A percentile compares a stretch with the other conserved stretches of the same genome.
phyloP scores from a whole-genome alignment of 2,888 invertebrate genomes.

The Zootermopsis nevadensis region DNA sequence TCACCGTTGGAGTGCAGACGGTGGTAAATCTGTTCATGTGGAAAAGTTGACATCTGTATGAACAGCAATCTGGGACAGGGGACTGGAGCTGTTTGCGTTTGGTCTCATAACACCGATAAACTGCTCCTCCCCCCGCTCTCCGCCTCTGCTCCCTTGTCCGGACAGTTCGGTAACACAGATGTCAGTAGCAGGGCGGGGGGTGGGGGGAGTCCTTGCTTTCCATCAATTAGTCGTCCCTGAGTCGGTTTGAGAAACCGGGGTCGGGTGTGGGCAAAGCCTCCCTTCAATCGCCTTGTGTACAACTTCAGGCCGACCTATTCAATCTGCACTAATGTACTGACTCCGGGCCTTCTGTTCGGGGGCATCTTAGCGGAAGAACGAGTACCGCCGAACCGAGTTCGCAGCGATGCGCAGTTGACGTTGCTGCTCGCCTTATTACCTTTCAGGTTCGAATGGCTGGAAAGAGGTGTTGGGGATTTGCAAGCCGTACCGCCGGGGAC shows the following conservation, averaged over 20 bases:
- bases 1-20: too few relatives aligned
- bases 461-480: constrained; percentile 19
- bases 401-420: not conserved
- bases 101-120: constrained; percentile 33
- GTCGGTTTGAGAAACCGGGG: not conserved
- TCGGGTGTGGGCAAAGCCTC: constrained; percentile 7
- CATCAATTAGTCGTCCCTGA: constrained; percentile 47
- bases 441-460: constrained; percentile 32
- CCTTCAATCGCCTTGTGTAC: constrained; percentile 33
- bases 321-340: constrained; percentile 49
- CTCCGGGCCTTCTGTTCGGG: constrained; percentile 40
- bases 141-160: constrained; percentile 17
- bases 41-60: constrained; percentile 48
- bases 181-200: constrained; percentile 39
- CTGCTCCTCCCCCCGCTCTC: not conserved
- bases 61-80: not conserved
- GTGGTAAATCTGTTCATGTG: not conserved
- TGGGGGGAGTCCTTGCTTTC: constrained; percentile 3
- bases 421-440: constrained; percentile 37
- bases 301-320: constrained; percentile 45
- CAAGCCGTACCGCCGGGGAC: not conserved
- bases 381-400: constrained; percentile 27
- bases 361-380: constrained; percentile 48
- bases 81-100: constrained; percentile 14
- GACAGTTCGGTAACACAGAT: constrained; percentile 47